Conservation (phyloP, 1,140 invertebrate species). For the Acyrthosiphon pisum region DNA sequence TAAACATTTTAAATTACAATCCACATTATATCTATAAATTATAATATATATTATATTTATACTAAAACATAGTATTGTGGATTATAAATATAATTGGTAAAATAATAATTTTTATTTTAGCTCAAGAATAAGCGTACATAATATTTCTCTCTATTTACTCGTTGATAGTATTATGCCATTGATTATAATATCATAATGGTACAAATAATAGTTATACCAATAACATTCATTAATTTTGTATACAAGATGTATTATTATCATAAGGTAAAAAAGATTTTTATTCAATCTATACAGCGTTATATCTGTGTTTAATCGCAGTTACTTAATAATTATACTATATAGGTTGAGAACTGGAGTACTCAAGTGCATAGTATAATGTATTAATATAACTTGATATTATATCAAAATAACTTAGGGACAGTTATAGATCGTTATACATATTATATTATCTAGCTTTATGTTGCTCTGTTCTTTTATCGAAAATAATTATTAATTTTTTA, state of each 20-base stretch:
- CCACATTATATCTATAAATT: background rate
- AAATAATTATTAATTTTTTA: constrained; percentile 3
- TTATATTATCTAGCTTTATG: background rate
- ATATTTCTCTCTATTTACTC: background rate
- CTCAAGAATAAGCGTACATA: background rate
- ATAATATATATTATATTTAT: background rate
- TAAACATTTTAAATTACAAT: background rate
- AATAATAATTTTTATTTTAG: background rate
- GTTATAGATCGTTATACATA: background rate
- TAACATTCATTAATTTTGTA: too few species aligned
- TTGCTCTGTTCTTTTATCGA: background rate
- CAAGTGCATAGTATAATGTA: too few species aligned
- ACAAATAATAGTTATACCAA: background rate
- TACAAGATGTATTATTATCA: too few species aligned
- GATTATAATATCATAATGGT: background rate
- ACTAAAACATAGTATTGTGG: background rate
- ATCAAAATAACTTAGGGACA: background rate
- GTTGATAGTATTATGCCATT: too few species aligned
- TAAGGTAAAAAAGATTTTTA: too few species aligned
- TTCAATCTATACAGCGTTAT: too few species aligned
- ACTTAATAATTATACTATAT: too few species aligned
- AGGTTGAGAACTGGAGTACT: too few species aligned
- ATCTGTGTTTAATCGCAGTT: too few species aligned
- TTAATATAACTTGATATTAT: background rate
- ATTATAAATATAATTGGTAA: background rate